Evolutionary conservation across 1,140 invertebrate species (phyloP), one percentile per base, ranked within the genome.

Genomic region (Drosophila sturtevanti): DNA sequence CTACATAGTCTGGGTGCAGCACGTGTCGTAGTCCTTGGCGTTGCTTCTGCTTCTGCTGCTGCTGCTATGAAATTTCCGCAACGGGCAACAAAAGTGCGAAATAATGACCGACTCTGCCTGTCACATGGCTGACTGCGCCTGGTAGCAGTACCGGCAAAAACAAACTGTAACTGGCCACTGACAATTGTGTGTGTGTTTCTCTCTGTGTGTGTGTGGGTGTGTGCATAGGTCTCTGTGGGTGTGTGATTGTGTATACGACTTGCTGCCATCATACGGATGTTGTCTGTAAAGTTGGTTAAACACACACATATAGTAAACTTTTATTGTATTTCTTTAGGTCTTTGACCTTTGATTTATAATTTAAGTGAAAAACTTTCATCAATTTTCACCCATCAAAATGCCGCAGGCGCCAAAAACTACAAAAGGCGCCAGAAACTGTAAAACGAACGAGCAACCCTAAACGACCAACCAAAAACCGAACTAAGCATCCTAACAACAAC

Each of bases 41-140:
- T 18, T 11, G 34, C 18, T 59, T 34, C 34, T 60, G 27, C 24
- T 51, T 31, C 41, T 35, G 58, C 41, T 63, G 68, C 38, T 62
- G 69, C 56, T 37, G 41, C 71, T 64, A 65, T 77, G 74, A 77
- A 77, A 77, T 77, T 77, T 77, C 74, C 74, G 74, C 66, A 77
- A 38, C 61, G 55, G 41, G 73, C 73, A 77, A 77, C 74, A 77
- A 77, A 77, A 77, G 74, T 77, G 73, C 73, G 73, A 77, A 77
- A 77, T 77, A 77, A 77, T 77, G 74, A 77, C 74, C 74, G 73
- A 71, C 73, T 77, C 74, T 77, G 73, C 66, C 73, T 77, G 74
- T 77, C 74, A 77, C 74, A 77, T 55, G 74, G 72, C 72, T 77
- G 74, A 68, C 74, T 76, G 70, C 41, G 63, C 72, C 72, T 75